Conservation (phyloP, 2,113 vertebrate genomes). For the Oriolus oriolus region DNA sequence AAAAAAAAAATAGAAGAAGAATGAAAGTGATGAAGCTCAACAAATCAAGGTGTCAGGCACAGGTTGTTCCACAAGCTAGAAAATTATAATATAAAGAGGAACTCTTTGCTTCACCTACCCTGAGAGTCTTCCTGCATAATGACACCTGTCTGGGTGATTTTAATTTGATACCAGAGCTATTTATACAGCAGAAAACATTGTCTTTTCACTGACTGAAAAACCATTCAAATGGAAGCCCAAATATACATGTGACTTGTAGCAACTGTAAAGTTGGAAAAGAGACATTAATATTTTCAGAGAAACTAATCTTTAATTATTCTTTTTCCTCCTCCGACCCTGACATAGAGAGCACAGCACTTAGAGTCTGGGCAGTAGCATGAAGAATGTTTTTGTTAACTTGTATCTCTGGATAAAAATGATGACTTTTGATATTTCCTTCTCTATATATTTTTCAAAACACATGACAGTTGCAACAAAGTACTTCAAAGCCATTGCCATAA, state of each 20-base stretch:
- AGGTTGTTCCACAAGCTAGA: not conserved
- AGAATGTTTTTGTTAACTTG: not conserved
- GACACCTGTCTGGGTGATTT: constrained; percentile 13
- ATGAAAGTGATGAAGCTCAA: not conserved
- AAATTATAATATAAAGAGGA: constrained; percentile 36
- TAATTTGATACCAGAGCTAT: constrained; percentile 5
- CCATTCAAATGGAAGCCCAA: not conserved
- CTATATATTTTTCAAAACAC: not conserved
- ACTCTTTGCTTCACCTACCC: constrained; percentile 22
- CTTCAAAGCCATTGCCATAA: constrained; percentile 53
- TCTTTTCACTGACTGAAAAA: constrained; percentile 13
- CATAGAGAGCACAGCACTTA: not conserved
- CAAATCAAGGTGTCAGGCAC: constrained; percentile 13
- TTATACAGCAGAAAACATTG: not conserved
- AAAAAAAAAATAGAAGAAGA: not conserved
- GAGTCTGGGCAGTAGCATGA: not conserved
- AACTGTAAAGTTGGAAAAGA: not conserved
- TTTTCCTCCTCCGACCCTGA: not conserved
- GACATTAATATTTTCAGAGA: not conserved
- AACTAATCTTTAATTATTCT: not conserved
- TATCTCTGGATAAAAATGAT: constrained; percentile 26
- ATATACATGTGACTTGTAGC: not conserved
- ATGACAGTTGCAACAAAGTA: constrained; percentile 13
- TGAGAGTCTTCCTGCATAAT: constrained; percentile 14
- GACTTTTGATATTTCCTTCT: constrained; percentile 19